Evolutionary conservation across 2,888 invertebrate species (phyloP), one percentile per base, ranked within the genome.

Genomic region (Nowickia ferox): DNA sequence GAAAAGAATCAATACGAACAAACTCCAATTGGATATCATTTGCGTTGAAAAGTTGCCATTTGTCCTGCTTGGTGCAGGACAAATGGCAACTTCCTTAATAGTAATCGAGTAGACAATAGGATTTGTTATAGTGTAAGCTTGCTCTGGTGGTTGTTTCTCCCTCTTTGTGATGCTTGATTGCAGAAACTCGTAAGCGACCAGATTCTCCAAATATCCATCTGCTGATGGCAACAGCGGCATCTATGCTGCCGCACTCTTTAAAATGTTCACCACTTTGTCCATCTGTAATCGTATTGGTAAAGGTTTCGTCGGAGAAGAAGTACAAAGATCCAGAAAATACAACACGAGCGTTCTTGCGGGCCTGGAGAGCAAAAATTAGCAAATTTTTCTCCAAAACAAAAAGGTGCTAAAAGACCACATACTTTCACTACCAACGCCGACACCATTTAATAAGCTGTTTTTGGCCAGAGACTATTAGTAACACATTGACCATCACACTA

Each of bases 1-100:
- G n/a, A 93, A 99, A 99, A 0, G 99, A 99, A 94, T 99, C 99
- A 89, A 99, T 99, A 77, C 99, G 95, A 0, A 99, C 99, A 93
- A 99, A 99, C 93, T 99, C 99, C 78, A 99, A 93, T 93, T 99
- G 99, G 3, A 99, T 95, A 93, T 99, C 99, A 82, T 95, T 95
- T 0, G 97, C 97, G 84, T 96, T 95, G 91, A 97, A 99, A 19
- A 99, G 97, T 88, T 96, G 95, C 99, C 99, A 99, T 90, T 96
- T 95, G 40, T 97, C 97, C 80, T 94, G 94, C 80, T n/a, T n/a
- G n/a, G n/a, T n/a, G n/a, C n/a, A n/a, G n/a, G n/a, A n/a, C n/a
- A n/a, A n/a, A n/a, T n/a, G n/a, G n/a, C n/a, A n/a, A 96, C 95
- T 93, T 97, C 97, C 90, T 99, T 98, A 88, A 99, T 96, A 90